A percentile compares a stretch with the other conserved stretches of the same genome.
These are phyloP conservation scores for Cylindroiulus punctatus DNA, from an alignment of 2,888 invertebrate species.

Conservation along the genomic window DNA sequence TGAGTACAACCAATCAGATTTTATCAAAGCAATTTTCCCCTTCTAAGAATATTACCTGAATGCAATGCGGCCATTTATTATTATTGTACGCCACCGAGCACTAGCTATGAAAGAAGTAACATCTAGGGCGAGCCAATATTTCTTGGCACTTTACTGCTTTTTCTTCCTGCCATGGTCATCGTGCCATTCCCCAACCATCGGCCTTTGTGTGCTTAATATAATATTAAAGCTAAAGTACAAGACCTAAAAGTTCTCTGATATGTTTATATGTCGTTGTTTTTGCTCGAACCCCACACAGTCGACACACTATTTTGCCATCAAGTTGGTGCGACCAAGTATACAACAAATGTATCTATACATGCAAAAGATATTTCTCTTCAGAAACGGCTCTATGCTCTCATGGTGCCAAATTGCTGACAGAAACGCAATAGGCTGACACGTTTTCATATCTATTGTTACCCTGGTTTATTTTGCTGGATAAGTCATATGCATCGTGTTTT, in stretches of 20 bases:
- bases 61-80: too few relatives aligned
- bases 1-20: too few relatives aligned
- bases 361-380: not conserved
- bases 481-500: not conserved
- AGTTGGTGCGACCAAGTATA: not conserved
- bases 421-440: not conserved
- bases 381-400: not conserved
- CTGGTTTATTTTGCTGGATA: not conserved
- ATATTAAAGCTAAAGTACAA: not conserved
- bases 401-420: not conserved
- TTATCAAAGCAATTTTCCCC: too few relatives aligned
- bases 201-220: not conserved
- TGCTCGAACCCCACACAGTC: not conserved
- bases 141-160: not conserved
- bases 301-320: not conserved
- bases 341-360: not conserved
- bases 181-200: not conserved
- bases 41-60: too few relatives aligned
- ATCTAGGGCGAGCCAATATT: not conserved
- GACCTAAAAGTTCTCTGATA: constrained; percentile 24
- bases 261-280: not conserved
- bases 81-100: too few relatives aligned
- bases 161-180: not conserved
- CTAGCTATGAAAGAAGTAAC: not conserved
- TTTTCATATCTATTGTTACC: not conserved